Conservation (phyloP, 2,797 vertebrate genomes). For the Phataginus tetradactyla region DNA sequence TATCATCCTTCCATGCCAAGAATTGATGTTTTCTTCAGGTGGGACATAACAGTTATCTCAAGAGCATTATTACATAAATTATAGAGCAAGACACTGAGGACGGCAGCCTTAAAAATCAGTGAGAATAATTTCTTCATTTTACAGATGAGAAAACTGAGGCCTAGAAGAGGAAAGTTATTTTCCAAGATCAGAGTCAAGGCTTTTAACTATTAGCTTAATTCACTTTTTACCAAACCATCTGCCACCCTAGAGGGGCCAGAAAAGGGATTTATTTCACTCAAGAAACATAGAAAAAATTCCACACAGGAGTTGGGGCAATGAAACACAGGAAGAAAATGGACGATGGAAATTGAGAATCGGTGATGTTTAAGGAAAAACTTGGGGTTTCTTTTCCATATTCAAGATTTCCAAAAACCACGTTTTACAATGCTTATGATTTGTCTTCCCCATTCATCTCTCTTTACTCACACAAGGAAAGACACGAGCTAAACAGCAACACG, state of each 20-base stretch:
- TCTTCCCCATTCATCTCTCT: background rate
- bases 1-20: background rate
- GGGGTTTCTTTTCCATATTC: background rate
- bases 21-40: constrained; percentile 41
- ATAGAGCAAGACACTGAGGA: background rate
- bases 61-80: background rate
- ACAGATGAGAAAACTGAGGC: background rate
- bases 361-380: background rate
- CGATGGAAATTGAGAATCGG: background rate
- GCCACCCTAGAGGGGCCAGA: background rate
- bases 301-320: background rate
- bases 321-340: background rate
- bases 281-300: background rate
- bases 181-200: background rate
- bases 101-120: background rate
- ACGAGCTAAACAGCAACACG: background rate
- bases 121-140: background rate
- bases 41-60: background rate
- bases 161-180: background rate
- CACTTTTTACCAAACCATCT: background rate
- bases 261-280: background rate
- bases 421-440: background rate
- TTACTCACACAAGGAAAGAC: background rate
- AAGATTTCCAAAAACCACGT: background rate
- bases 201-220: background rate